phyloP scores from a whole-genome alignment of 2,797 vertebrate species.

The Tapera naevia region DNA sequence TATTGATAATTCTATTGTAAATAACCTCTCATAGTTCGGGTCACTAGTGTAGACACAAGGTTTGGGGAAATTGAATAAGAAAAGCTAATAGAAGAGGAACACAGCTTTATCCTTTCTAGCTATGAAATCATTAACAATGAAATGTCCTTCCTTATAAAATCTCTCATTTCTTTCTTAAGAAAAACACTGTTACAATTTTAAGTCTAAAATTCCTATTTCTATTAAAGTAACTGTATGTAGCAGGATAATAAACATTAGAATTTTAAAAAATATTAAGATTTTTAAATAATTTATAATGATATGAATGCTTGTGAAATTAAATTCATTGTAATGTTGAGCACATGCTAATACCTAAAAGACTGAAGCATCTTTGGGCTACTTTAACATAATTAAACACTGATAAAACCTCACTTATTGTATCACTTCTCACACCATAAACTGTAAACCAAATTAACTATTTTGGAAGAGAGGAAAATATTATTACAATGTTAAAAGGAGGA shows the following conservation, averaged over 20 bases:
- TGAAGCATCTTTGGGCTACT: not conserved
- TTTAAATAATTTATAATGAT: slow-evolving; percentile 38
- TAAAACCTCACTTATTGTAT: not conserved
- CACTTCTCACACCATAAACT: not conserved
- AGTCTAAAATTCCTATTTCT: slow-evolving; percentile 77
- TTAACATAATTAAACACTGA: not conserved
- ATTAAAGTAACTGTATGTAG: slow-evolving; percentile 71
- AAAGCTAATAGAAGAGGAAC: slow-evolving; percentile 82
- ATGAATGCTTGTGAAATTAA: not conserved
- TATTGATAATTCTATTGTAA: slow-evolving; percentile 86
- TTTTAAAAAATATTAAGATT: slow-evolving; percentile 55
- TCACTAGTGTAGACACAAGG: slow-evolving; percentile 77
- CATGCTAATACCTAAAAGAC: not conserved
- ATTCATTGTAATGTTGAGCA: slow-evolving; percentile 6
- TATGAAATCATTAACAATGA: slow-evolving; percentile 88
- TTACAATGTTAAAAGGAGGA: not conserved
- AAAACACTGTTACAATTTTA: slow-evolving; percentile 80
- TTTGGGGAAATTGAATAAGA: slow-evolving; percentile 87
- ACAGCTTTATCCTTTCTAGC: slow-evolving; percentile 80
- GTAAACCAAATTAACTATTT: not conserved
- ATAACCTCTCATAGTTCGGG: slow-evolving; percentile 90
- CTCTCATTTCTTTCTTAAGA: slow-evolving; percentile 80
- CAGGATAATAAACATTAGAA: slow-evolving; percentile 28
- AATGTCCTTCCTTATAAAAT: slow-evolving; percentile 85
- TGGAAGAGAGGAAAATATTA: not conserved